Conservation (phyloP, 2,797 vertebrate species). For the Dendrocincla fuliginosa region DNA sequence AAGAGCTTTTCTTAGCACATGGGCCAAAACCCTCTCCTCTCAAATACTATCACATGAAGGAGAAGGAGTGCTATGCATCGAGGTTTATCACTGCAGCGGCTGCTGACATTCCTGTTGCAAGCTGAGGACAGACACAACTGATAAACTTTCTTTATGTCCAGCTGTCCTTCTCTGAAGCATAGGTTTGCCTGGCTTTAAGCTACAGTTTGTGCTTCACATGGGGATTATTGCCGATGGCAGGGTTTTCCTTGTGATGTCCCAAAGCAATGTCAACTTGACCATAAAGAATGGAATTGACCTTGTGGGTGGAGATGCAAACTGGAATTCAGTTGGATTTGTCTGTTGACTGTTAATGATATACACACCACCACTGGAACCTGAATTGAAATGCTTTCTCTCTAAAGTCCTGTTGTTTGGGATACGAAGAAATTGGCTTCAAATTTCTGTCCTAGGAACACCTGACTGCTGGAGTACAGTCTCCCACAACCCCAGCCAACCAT, state of each 20-base stretch:
- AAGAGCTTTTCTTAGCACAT: neutral
- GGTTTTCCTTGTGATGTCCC: neutral
- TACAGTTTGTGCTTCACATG: neutral
- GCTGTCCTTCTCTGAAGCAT: neutral
- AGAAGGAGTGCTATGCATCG: neutral
- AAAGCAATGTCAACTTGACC: neutral
- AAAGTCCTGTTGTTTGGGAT: neutral
- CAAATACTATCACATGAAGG: neutral
- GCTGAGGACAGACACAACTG: neutral
- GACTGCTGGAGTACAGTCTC: neutral
- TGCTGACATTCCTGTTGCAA: neutral
- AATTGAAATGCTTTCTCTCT: neutral
- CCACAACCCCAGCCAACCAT: neutral
- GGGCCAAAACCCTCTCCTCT: slow-evolving; percentile 13
- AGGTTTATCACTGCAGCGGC: neutral
- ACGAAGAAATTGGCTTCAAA: neutral
- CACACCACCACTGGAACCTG: neutral
- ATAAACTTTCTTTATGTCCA: neutral
- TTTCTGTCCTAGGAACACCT: neutral
- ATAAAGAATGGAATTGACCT: neutral
- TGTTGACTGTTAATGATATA: neutral
- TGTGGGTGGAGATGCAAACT: neutral
- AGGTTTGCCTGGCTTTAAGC: neutral
- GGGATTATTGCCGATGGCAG: neutral
- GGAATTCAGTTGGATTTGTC: neutral